Evolutionary conservation across 2,113 vertebrate species (phyloP).

Genomic region (Tichodroma muraria): DNA sequence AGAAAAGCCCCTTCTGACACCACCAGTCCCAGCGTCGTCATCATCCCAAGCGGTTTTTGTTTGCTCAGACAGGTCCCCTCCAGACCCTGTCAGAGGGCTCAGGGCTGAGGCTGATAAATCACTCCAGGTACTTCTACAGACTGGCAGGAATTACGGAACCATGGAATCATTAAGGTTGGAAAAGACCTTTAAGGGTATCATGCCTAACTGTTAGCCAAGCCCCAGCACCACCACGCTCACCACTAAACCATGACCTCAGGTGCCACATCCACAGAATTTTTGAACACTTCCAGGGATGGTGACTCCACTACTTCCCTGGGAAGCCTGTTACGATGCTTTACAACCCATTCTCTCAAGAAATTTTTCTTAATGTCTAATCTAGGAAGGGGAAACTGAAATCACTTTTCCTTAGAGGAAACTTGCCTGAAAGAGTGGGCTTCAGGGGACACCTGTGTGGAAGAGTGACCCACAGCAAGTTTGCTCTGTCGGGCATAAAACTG

Average conservation of each 20-base stretch:
- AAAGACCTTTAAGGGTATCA: background rate
- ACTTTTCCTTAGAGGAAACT: background rate
- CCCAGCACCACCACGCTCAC: background rate
- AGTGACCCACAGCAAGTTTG: background rate
- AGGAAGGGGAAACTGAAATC: background rate
- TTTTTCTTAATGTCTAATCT: background rate
- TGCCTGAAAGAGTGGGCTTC: background rate
- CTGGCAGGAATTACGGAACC: background rate
- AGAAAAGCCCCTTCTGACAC: background rate
- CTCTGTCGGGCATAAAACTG: background rate
- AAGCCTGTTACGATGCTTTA: background rate
- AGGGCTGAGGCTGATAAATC: background rate
- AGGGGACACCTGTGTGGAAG: background rate
- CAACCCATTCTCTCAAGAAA: too few relatives aligned
- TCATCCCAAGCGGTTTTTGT: background rate
- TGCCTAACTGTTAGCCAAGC: background rate
- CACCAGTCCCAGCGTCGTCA: rapidly evolving
- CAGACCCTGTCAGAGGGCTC: background rate
- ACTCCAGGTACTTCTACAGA: background rate
- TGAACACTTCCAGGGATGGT: background rate
- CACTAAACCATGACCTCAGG: background rate
- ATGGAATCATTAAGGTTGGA: background rate
- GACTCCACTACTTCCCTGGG: too few relatives aligned
- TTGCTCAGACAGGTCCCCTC: background rate
- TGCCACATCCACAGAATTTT: background rate